Evolutionary conservation across 1,140 invertebrate genomes (phyloP), one percentile per base, ranked within the genome.

Genomic region (Apolygus lucorum): DNA sequence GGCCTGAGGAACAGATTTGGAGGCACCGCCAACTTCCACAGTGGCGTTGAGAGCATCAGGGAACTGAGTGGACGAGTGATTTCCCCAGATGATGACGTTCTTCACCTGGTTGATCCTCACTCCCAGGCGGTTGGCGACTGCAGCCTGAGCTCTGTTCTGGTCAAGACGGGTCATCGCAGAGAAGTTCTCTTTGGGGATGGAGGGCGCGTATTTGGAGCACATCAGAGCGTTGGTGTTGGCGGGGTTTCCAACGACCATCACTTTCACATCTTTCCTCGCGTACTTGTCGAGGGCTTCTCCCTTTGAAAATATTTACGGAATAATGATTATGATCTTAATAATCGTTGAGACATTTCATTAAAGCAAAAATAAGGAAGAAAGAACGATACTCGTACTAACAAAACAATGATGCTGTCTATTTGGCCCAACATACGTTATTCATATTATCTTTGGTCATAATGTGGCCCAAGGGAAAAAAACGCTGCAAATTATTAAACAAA

Each of bases 171-270:
- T 99, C 91, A 99, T 95, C 1, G 96, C 97, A 63, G 93, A 92
- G 78, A 99, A 99, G 79, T 99, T 99, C 78, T 95, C 88, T 73
- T 89, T 89, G 17, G 97, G 96, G 79, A 99, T 99, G 1, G 92
- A 94, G 29, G 95, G 95, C n/a, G 95, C 95, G 80, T 96, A 98
- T 76, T 95, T 92, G 1, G 93, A 91, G 76, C 93, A 96, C 73
- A 99, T 95, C 11, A 96, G 82, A 21, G 96, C 96, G 84, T 99
- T 99, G 0, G 98, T 99, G 78, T 99, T 99, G 0, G 98, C 98
- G 63, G 98, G 98, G 81, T 99, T 99, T 42, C 98, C 98, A 76
- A 99, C 97, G 54, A 99, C 96, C 21, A 99, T 81, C 22, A 96
- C 91, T 82, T 98, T 98, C 21, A 98, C 93, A 77, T 90, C 89